phyloP scores from a whole-genome alignment of 1,140 invertebrate species.

The Papilio helenus region DNA sequence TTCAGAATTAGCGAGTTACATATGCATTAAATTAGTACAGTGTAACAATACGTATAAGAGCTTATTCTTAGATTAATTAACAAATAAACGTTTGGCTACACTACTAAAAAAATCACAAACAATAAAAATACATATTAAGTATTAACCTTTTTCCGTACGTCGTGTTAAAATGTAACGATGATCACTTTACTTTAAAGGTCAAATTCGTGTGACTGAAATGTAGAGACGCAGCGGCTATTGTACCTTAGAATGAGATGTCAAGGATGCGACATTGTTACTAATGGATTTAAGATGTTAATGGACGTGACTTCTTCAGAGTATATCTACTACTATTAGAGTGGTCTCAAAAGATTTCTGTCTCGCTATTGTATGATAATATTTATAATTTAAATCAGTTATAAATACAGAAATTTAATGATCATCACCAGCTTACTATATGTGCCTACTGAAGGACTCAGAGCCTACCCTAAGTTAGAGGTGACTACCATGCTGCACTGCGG shows the following conservation, averaged over 20 bases:
- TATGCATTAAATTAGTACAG: no score
- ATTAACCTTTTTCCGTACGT: slow-evolving; percentile 8
- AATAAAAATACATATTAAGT: not conserved
- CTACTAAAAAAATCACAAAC: not conserved
- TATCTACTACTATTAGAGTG: no score
- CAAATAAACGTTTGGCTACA: not conserved
- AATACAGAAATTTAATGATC: no score
- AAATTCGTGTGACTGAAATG: slow-evolving; percentile 29
- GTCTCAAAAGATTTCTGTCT: no score
- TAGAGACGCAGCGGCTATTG: not conserved
- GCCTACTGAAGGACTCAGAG: no score
- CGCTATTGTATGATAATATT: no score
- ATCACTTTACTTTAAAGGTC: slow-evolving; percentile 13
- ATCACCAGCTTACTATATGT: no score
- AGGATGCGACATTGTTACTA: slow-evolving; percentile 19
- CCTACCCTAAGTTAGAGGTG: no score
- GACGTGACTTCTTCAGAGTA: not conserved
- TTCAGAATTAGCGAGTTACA: no score
- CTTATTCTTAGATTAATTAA: not conserved
- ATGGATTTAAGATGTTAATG: not conserved
- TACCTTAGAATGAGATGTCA: slow-evolving; percentile 19
- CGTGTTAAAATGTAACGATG: slow-evolving; percentile 7
- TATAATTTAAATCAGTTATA: no score
- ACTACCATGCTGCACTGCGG: no score
- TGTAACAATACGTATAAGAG: no score